These are phyloP conservation scores for Verasper variegatus DNA, from an alignment of 2,113 vertebrate genomes.

Conservation along the genomic window DNA sequence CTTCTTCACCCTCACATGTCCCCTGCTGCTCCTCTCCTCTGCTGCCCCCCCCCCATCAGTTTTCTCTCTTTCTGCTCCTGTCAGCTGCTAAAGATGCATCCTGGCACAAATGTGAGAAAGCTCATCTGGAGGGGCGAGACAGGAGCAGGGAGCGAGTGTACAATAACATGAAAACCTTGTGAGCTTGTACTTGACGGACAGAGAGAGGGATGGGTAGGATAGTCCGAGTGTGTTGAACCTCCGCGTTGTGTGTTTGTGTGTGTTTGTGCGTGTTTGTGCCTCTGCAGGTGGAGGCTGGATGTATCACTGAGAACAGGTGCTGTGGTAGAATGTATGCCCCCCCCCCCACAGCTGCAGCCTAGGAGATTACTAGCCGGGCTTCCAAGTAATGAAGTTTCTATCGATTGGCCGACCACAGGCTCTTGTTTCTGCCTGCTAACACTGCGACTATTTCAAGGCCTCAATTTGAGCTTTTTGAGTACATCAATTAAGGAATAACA, in stretches of 20 bases:
- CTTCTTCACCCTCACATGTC: slow-evolving; percentile 13
- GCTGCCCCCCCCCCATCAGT: slow-evolving; percentile 9
- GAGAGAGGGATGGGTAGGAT: slow-evolving; percentile 33
- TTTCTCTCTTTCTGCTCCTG: slow-evolving; percentile 40
- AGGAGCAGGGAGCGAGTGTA: slow-evolving; percentile 23
- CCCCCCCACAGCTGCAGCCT: slow-evolving; percentile 70
- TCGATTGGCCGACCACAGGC: slow-evolving; percentile 75
- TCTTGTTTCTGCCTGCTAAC: slow-evolving; percentile 74
- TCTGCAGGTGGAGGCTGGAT: slow-evolving; percentile 27
- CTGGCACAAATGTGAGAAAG: slow-evolving; percentile 50
- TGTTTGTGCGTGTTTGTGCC: slow-evolving; percentile 59
- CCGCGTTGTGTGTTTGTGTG: slow-evolving; percentile 38
- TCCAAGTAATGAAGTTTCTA: slow-evolving; percentile 82
- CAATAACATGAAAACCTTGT: slow-evolving; percentile 51
- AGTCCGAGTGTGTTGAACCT: slow-evolving; percentile 22
- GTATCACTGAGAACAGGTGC: slow-evolving; percentile 67
- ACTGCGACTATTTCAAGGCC: slow-evolving; percentile 58
- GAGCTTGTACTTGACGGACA: slow-evolving; percentile 31
- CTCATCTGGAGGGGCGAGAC: slow-evolving; percentile 49
- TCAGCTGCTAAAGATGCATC: slow-evolving; percentile 59
- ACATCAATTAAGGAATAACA: slow-evolving; percentile 64
- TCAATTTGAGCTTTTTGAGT: slow-evolving; percentile 68
- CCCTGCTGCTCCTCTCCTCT: slow-evolving; percentile 13
- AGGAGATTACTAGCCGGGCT: slow-evolving; percentile 75
- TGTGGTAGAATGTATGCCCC: slow-evolving; percentile 63